phyloP scores from a whole-genome alignment of 1,140 invertebrate species.

The Drosophila eugracilis region DNA sequence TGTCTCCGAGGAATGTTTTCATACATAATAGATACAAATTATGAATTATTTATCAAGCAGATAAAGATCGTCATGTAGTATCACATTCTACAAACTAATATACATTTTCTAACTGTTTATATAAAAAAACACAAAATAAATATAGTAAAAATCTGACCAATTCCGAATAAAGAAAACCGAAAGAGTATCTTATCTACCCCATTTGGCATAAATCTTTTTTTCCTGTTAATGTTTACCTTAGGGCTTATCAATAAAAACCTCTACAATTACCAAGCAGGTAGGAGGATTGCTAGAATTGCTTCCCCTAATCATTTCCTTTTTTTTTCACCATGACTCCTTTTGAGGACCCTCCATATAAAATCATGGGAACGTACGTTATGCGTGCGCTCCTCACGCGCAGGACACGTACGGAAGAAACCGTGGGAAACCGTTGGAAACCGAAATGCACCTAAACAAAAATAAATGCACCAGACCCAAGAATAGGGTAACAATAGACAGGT shows the following conservation, averaged over 20 bases:
- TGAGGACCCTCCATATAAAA: conserved; percentile 10
- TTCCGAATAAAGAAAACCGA: neutral
- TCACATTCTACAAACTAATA: too few relatives aligned
- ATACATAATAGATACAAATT: too few relatives aligned
- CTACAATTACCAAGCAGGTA: conserved; percentile 45
- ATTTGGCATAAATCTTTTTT: conserved; percentile 28
- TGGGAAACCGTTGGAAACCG: conserved; percentile 42
- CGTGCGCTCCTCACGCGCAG: conserved; percentile 49
- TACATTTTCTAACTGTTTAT: too few relatives aligned
- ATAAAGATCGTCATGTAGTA: too few relatives aligned
- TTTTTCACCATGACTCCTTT: conserved; percentile 11
- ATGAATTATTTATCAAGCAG: too few relatives aligned
- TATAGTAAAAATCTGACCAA: too few relatives aligned
- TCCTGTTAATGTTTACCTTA: conserved; percentile 9
- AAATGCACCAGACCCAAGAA: conserved; percentile 42
- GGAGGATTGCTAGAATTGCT: conserved; percentile 24
- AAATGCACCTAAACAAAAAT: conserved; percentile 36
- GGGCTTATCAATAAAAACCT: conserved; percentile 40
- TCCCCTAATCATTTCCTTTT: conserved; percentile 51
- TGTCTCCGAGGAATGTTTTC: neutral
- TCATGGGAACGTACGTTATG: conserved; percentile 44
- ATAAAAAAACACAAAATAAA: neutral
- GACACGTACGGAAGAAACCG: conserved; percentile 51
- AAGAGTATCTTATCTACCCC: conserved; percentile 22
- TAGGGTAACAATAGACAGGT: conserved; percentile 41